These are phyloP conservation scores for Turnix velox DNA, from an alignment of 2,113 vertebrate species.

Conservation along the genomic window DNA sequence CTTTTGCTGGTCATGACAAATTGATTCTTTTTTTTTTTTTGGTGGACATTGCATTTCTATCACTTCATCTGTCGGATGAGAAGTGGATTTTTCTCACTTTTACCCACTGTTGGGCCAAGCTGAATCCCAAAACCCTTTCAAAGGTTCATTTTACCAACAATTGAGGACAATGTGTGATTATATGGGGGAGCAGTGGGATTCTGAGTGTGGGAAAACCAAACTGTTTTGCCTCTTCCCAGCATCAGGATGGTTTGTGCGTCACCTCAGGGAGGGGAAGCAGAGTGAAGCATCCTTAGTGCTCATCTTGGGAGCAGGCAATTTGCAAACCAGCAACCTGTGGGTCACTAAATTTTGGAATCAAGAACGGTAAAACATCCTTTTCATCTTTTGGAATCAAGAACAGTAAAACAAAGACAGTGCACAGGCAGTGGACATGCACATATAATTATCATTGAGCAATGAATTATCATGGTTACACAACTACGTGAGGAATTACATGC, in stretches of 20 bases:
- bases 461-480: not conserved
- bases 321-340: not conserved
- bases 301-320: not conserved
- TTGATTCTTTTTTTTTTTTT: not conserved
- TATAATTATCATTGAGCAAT: not conserved
- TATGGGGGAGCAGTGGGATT: not conserved
- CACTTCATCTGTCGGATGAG: not conserved
- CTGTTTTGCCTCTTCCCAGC: too few species aligned
- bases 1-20: conserved; percentile 12
- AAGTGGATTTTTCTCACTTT: conserved; percentile 9
- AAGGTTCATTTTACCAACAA: not conserved
- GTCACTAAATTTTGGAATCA: not conserved
- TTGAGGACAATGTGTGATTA: too few species aligned
- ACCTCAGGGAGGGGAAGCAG: not conserved
- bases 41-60: not conserved
- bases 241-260: too few species aligned
- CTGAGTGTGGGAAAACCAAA: not conserved
- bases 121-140: not conserved
- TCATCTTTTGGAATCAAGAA: not conserved
- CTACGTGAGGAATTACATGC: not conserved
- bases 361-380: not conserved
- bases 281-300: not conserved
- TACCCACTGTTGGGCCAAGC: not conserved
- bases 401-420: not conserved
- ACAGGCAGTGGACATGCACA: not conserved